These are phyloP conservation scores for Delia radicum DNA, from an alignment of 1,140 invertebrate species.

Conservation along the genomic window DNA sequence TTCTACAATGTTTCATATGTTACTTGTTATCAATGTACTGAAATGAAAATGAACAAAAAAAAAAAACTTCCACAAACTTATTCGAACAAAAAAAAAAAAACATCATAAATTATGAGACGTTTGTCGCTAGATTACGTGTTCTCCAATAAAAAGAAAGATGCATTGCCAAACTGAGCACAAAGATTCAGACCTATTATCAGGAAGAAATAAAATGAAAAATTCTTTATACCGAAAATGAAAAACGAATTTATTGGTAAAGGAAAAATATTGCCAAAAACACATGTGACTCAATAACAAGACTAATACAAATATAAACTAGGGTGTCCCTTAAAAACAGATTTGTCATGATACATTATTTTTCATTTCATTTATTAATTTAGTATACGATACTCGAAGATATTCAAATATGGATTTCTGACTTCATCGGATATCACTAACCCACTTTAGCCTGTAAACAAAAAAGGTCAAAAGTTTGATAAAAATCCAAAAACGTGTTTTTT, in stretches of 20 bases:
- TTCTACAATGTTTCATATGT: slow-evolving; percentile 20
- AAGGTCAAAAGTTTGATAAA: too few relatives aligned
- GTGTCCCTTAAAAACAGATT: too few relatives aligned
- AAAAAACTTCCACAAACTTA: slow-evolving; percentile 9
- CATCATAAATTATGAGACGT: slow-evolving; percentile 20
- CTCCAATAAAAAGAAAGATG: background rate
- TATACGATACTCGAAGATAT: too few relatives aligned
- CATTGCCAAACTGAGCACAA: background rate
- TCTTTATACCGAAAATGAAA: background rate
- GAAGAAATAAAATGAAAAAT: background rate
- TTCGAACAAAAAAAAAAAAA: background rate
- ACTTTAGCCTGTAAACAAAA: background rate
- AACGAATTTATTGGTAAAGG: background rate
- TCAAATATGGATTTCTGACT: too few relatives aligned
- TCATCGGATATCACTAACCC: background rate
- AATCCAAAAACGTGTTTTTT: too few relatives aligned
- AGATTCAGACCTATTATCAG: background rate
- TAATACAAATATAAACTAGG: too few relatives aligned
- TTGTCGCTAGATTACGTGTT: slow-evolving; percentile 22
- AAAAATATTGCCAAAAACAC: slow-evolving; percentile 11
- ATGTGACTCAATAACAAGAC: too few relatives aligned
- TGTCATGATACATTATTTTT: too few relatives aligned
- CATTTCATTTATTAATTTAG: too few relatives aligned
- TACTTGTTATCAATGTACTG: background rate
- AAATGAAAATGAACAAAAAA: too few relatives aligned